phyloP scores from a whole-genome alignment of 2,113 vertebrate species.

The Pomatorhinus ruficollis region DNA sequence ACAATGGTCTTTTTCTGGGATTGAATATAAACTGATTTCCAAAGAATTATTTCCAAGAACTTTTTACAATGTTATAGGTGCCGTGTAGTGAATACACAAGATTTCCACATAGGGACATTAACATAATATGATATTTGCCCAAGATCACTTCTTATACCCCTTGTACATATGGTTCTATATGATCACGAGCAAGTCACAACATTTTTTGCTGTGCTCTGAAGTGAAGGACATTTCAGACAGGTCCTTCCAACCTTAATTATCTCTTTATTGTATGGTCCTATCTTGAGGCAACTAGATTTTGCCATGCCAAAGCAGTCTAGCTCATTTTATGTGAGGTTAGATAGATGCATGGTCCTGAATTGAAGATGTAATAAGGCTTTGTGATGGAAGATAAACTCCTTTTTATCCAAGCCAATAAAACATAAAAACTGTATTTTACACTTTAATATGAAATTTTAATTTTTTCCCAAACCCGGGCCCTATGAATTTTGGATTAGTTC shows the following conservation, averaged over 20 bases:
- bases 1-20: not conserved
- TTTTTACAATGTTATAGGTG: not conserved
- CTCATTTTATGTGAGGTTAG: not conserved
- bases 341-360: not conserved
- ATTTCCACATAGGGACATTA: accelerated
- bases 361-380: not conserved
- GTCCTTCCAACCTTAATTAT: not conserved
- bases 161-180: not conserved
- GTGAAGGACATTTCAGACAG: not conserved
- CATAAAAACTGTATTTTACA: not conserved
- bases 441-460: not conserved
- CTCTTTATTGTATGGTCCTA: not conserved
- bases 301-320: not conserved
- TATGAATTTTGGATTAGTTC: not conserved
- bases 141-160: not conserved
- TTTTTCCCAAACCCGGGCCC: not conserved
- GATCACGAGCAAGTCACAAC: not conserved
- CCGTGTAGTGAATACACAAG: not conserved
- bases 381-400: not conserved
- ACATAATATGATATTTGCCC: not conserved
- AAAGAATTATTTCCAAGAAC: not conserved
- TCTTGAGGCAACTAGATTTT: not conserved
- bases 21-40: not conserved
- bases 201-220: not conserved
- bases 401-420: not conserved